Conservation (phyloP, 2,888 invertebrate species). For the Melipona beecheii region DNA sequence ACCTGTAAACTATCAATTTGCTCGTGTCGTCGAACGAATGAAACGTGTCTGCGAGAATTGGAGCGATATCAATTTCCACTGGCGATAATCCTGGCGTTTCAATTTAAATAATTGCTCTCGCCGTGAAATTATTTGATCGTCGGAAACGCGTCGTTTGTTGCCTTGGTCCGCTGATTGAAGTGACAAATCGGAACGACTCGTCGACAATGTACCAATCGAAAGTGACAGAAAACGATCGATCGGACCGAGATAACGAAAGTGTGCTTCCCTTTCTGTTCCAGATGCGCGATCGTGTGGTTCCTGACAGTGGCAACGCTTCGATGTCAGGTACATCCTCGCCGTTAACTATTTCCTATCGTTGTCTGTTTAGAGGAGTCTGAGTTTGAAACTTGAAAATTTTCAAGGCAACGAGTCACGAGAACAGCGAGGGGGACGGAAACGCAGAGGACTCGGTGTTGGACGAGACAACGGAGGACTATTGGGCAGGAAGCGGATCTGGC, state of each 20-base stretch:
- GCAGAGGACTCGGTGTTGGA: constrained; percentile 77
- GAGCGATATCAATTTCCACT: neutral
- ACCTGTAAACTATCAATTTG: neutral
- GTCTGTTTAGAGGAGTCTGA: neutral
- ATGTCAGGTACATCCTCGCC: constrained; percentile 74
- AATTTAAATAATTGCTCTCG: too few species aligned
- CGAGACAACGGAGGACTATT: constrained; percentile 82
- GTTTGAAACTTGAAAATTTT: neutral
- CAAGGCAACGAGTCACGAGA: constrained; percentile 70
- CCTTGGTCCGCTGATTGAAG: too few species aligned
- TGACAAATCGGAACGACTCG: too few species aligned
- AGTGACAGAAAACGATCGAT: too few species aligned
- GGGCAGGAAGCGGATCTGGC: constrained; percentile 82
- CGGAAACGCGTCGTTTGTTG: too few species aligned
- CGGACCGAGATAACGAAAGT: neutral
- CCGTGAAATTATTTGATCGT: too few species aligned
- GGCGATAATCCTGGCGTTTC: too few species aligned
- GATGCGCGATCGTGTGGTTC: constrained; percentile 78
- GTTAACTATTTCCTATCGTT: neutral
- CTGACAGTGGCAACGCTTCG: constrained; percentile 72
- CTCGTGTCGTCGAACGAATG: too few species aligned
- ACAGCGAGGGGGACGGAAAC: constrained; percentile 72
- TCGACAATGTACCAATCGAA: too few species aligned
- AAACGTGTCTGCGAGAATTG: neutral
- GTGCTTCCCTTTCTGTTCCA: constrained; percentile 70